These are phyloP conservation scores for Isichthys henryi DNA, from an alignment of 2,113 vertebrate species.

Conservation along the genomic window DNA sequence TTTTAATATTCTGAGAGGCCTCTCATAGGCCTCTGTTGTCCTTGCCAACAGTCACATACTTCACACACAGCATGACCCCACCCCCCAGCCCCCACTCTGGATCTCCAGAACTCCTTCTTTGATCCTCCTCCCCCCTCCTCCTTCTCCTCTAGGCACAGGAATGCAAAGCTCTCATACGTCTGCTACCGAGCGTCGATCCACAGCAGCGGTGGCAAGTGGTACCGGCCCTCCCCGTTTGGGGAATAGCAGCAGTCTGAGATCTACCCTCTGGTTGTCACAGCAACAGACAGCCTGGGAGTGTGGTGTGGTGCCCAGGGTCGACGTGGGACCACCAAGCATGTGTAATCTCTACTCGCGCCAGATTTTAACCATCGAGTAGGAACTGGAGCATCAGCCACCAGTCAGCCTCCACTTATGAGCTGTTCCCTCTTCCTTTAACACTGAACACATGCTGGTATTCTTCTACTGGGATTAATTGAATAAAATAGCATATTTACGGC, in stretches of 20 bases:
- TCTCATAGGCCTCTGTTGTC: constrained; percentile 2
- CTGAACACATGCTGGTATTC: neutral
- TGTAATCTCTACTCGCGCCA: constrained; percentile 34
- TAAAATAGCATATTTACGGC: neutral
- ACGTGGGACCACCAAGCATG: constrained; percentile 42
- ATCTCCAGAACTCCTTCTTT: constrained; percentile 1
- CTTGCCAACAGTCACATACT: constrained; percentile 15
- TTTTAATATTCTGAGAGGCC: neutral
- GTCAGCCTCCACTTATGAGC: neutral
- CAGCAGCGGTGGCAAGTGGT: neutral
- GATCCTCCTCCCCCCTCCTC: neutral
- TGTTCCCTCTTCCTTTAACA: neutral
- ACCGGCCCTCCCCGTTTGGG: neutral
- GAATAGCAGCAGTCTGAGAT: neutral
- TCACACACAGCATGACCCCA: constrained; percentile 11
- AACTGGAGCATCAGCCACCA: neutral
- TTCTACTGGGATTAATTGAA: neutral
- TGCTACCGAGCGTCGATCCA: neutral
- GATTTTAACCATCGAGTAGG: neutral
- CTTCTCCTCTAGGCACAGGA: neutral
- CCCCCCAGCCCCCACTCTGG: neutral
- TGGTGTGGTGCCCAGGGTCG: constrained; percentile 56
- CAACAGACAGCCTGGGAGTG: constrained; percentile 32
- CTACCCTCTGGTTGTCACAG: constrained; percentile 1
- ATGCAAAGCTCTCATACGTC: neutral